Evolutionary conservation across 2,888 invertebrate genomes (phyloP), one percentile per base, ranked within the genome.

Genomic region (Acanthococcus lagerstroemiae): DNA sequence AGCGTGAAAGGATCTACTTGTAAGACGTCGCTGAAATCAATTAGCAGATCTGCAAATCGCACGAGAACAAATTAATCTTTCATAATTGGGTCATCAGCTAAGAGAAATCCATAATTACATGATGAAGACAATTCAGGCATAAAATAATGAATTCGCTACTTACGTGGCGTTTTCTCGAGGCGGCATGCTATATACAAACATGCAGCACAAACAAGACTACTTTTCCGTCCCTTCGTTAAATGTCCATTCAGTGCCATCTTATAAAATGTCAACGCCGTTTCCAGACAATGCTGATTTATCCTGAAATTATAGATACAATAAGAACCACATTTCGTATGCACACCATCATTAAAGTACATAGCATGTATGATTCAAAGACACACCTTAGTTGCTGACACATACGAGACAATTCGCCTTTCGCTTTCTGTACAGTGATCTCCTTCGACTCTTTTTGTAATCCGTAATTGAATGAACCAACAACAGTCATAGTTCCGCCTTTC

Each of bases 121-220:
- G 6, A 30, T 9, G 37, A 30, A 9, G 6, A 37, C n/a, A n/a
- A 37, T 2, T 9, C 37, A 15, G 3, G 12, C 3, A 37, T 30
- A 30, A 6, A 30, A 30, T 12, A 55, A 25, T 24, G 4, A 55
- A 55, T 19, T 37, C 26, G 1, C n/a, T 27, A 55, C 55, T 30
- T 88, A 91, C 91, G 95, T 70, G 93, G 87, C 67, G 95, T 95
- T 72, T 90, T 90, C 77, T 96, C 95, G 1, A 90, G 89, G 70
- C 97, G 82, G 74, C 97, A 97, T 0, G 95, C 95, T 75, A 99
- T 88, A 75, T 99, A 99, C 2, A 99, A 88, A 77, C 97, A 99
- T 25, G 97, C 95, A 30, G 96, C 96, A 74, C 95, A 87, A 58
- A 97, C 93, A 74, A 93, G 90, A 15, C 86, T 84, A 70, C 90